Percentiles rank a stretch among this genome's conserved stretches.
phyloP scores from a whole-genome alignment of 92 coral and sea anemone genomes.

The Diadumene lineata region DNA sequence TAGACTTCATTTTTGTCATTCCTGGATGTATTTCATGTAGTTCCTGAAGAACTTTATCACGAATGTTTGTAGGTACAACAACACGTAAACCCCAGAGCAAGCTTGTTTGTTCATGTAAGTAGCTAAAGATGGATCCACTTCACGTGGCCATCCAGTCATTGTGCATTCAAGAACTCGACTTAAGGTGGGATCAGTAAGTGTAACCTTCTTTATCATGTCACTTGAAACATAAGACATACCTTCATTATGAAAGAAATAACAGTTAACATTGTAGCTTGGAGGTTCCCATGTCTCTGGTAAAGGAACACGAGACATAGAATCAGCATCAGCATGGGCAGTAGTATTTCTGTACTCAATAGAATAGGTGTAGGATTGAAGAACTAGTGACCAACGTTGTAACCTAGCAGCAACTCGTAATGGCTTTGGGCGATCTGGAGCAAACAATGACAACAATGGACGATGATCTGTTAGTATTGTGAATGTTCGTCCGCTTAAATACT shows the following conservation, averaged over 20 bases:
- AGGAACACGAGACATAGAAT: slow-evolving; percentile 57
- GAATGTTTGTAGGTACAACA: slow-evolving; percentile 15
- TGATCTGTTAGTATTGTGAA: slow-evolving; percentile 55
- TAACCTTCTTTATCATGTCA: slow-evolving; percentile 42
- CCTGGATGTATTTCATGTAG: too few relatives aligned
- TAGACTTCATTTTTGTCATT: too few relatives aligned
- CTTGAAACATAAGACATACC: slow-evolving; percentile 48
- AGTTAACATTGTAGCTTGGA: slow-evolving; percentile 45
- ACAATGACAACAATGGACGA: slow-evolving; percentile 45
- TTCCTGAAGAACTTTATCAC: too few relatives aligned
- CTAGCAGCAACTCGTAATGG: slow-evolving; percentile 54
- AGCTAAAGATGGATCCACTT: slow-evolving; percentile 35
- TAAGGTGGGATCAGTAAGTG: slow-evolving; percentile 45
- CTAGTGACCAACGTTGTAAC: slow-evolving; percentile 64
- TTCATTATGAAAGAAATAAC: slow-evolving; percentile 39
- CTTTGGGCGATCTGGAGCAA: slow-evolving; percentile 44
- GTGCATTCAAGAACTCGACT: slow-evolving; percentile 30
- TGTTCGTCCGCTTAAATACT: slow-evolving; percentile 43
- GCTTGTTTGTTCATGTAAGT: slow-evolving; percentile 38
- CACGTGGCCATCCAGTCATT: slow-evolving; percentile 44
- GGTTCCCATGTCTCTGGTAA: slow-evolving; percentile 57
- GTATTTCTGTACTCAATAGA: slow-evolving; percentile 39
- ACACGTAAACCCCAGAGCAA: neutral
- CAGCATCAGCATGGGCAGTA: slow-evolving; percentile 60
- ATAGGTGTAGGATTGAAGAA: slow-evolving; percentile 37